phyloP scores from a whole-genome alignment of 2,797 vertebrate genomes.

The Channallabes apus region DNA sequence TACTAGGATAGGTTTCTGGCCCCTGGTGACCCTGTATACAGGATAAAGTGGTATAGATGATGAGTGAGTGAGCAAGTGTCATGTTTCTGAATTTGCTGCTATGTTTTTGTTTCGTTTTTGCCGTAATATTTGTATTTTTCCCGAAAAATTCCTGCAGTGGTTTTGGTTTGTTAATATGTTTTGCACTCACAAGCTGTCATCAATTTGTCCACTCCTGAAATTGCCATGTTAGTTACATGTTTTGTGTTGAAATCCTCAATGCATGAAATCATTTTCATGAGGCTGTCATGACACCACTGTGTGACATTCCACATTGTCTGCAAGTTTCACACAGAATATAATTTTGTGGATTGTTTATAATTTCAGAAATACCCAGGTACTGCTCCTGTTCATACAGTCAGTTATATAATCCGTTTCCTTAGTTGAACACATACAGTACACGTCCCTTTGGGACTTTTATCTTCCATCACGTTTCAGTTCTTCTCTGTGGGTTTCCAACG shows the following conservation, averaged over 20 bases:
- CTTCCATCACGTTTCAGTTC: conserved; percentile 21
- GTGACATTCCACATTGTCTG: neutral
- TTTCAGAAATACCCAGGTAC: neutral
- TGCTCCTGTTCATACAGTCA: neutral
- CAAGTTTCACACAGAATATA: neutral
- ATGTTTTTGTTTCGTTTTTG: neutral
- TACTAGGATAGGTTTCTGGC: too few species aligned
- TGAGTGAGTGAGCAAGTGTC: too few species aligned
- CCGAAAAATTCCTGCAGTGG: neutral
- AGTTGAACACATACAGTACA: neutral
- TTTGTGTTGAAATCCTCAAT: neutral
- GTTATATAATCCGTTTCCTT: neutral
- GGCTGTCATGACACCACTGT: neutral
- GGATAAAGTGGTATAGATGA: too few species aligned
- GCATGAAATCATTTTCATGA: neutral
- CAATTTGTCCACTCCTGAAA: neutral
- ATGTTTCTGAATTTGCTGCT: neutral
- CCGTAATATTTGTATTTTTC: neutral
- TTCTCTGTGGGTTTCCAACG: conserved; percentile 34
- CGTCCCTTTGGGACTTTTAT: conserved; percentile 16
- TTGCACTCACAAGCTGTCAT: neutral
- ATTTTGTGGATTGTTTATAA: neutral
- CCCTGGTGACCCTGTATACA: too few species aligned
- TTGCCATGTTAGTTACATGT: neutral
- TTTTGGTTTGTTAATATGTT: neutral